A percentile compares a stretch with the other conserved stretches of the same genome.
Conservation (phyloP, 2,113 vertebrate species). For the Galemys pyrenaicus region DNA sequence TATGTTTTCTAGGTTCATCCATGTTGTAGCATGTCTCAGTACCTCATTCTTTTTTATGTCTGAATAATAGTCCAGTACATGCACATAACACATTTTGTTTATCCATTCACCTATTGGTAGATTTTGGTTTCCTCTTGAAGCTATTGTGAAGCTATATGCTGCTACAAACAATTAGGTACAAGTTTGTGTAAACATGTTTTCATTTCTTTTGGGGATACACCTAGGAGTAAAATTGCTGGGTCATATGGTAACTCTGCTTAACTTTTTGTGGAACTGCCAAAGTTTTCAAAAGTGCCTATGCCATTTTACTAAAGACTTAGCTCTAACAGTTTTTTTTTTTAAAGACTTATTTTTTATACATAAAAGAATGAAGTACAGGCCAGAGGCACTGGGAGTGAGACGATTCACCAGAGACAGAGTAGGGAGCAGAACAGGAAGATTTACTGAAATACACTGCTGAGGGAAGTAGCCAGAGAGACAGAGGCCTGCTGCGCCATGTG, state of each 20-base stretch:
- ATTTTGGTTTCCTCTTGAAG: not conserved
- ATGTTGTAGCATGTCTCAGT: not conserved
- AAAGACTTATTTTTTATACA: too few species aligned
- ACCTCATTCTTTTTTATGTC: too few species aligned
- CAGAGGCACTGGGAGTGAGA: too few species aligned
- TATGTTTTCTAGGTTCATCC: not conserved
- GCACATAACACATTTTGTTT: too few species aligned
- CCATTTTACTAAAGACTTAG: not conserved
- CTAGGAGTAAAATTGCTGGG: not conserved
- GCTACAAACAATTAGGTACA: not conserved
- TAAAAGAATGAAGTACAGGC: too few species aligned
- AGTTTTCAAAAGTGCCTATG: not conserved
- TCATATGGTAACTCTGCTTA: not conserved
- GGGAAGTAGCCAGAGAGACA: too few species aligned
- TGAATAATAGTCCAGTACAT: too few species aligned
- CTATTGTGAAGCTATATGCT: not conserved
- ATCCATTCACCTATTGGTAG: not conserved
- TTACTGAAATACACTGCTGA: too few species aligned
- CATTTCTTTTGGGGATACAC: not conserved
- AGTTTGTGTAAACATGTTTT: not conserved
- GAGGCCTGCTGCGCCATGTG: too few species aligned
- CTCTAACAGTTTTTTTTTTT: not conserved
- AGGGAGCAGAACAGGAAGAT: too few species aligned
- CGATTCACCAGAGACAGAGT: too few species aligned
- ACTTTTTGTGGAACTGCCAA: not conserved